Conservation (phyloP, 2,888 invertebrate genomes). For the Polymixis lichenea region DNA sequence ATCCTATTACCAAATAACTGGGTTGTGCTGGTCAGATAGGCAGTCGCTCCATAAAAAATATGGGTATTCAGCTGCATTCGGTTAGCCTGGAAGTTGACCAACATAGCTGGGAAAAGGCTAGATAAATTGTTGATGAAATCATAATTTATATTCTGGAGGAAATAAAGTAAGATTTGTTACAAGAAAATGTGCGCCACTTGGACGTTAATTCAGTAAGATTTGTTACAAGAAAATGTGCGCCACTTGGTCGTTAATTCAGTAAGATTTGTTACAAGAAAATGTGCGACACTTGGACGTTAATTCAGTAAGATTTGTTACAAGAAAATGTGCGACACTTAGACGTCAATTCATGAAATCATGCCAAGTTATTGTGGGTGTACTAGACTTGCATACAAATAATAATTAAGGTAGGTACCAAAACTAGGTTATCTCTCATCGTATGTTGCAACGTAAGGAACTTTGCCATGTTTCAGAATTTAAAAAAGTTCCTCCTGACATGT, state of each 20-base stretch:
- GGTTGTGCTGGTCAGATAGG: not conserved
- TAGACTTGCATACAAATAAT: not conserved
- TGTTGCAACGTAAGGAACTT: not conserved
- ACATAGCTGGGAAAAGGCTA: not conserved
- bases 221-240: too few relatives aligned
- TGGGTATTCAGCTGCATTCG: too few relatives aligned
- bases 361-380: not conserved
- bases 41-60: too few relatives aligned
- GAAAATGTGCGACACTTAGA: not conserved
- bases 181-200: too few relatives aligned
- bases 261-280: too few relatives aligned
- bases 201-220: too few relatives aligned
- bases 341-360: not conserved
- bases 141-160: not conserved
- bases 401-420: not conserved
- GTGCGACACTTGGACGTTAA: too few relatives aligned
- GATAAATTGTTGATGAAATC: not conserved
- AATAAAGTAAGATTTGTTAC: too few relatives aligned
- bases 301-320: too few relatives aligned
- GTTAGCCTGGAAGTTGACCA: not conserved
- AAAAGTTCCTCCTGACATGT: not conserved
- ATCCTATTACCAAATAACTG: not conserved
- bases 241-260: too few relatives aligned
- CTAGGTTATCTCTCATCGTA: conserved; percentile 3
- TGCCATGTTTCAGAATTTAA: conserved; percentile 31